phyloP scores from a whole-genome alignment of 92 coral and sea anemone genomes.

The Porites divaricata region DNA sequence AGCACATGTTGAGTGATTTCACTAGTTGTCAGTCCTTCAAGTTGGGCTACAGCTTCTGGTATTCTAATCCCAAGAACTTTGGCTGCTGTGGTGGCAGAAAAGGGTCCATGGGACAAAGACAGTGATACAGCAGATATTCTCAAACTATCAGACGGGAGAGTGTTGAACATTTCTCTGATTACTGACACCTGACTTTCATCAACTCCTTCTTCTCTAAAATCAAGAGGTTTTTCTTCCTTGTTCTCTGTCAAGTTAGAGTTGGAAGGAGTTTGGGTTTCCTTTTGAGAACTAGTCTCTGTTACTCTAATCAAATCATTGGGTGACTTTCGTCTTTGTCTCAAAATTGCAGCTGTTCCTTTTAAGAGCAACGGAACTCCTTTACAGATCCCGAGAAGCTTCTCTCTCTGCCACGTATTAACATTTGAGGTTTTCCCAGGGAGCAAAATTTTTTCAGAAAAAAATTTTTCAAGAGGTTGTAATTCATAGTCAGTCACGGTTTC shows the following conservation, averaged over 20 bases:
- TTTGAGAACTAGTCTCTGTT: not conserved
- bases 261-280: not conserved
- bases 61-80: slow-evolving; percentile 41
- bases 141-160: slow-evolving; percentile 46
- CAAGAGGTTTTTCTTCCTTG: slow-evolving; percentile 5
- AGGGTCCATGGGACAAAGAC: slow-evolving; percentile 65
- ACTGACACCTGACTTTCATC: slow-evolving; percentile 13
- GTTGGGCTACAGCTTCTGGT: slow-evolving; percentile 37
- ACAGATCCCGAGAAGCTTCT: slow-evolving; percentile 1
- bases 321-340: slow-evolving; percentile 6
- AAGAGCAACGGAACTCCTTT: slow-evolving; percentile 21
- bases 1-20: slow-evolving; percentile 22
- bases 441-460: slow-evolving; percentile 15
- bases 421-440: not conserved
- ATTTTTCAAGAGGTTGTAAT: not conserved
- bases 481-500: slow-evolving; percentile 1
- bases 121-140: slow-evolving; percentile 65
- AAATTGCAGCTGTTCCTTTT: slow-evolving; percentile 19
- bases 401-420: not conserved
- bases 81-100: slow-evolving; percentile 64
- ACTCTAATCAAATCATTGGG: slow-evolving; percentile 3
- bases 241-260: not conserved
- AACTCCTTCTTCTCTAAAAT: slow-evolving; percentile 20
- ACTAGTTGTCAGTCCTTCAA: slow-evolving; percentile 52
- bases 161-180: slow-evolving; percentile 55